phyloP scores from a whole-genome alignment of 2,113 vertebrate genomes.

The Triplophysa tibetana region DNA sequence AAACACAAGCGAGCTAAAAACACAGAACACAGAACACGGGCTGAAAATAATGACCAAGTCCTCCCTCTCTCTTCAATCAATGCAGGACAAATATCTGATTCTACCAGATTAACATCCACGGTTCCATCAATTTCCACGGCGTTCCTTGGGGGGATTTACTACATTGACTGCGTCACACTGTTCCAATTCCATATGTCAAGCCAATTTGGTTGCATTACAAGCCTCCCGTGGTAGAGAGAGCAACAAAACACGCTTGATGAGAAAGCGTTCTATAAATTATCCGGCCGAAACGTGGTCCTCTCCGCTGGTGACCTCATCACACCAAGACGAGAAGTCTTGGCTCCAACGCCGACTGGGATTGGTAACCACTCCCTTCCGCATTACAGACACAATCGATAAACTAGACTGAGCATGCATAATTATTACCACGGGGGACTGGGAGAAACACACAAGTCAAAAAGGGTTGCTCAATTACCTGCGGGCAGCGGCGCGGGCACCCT shows the following conservation, averaged over 20 bases:
- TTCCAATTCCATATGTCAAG: constrained; percentile 33
- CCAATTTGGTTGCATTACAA: constrained; percentile 21
- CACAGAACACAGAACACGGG: background rate
- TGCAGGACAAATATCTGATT: constrained; percentile 41
- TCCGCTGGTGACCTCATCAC: constrained; percentile 41
- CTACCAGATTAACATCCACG: constrained; percentile 44
- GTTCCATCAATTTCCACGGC: constrained; percentile 10
- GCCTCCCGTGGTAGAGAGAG: background rate
- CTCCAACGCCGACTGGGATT: constrained; percentile 33
- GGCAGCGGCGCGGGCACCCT: background rate
- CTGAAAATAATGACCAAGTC: constrained; percentile 25
- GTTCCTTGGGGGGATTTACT: constrained; percentile 29
- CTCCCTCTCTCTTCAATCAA: constrained; percentile 31
- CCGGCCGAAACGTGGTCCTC: constrained; percentile 9
- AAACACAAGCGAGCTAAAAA: too few species aligned
- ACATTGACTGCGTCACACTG: constrained; percentile 11
- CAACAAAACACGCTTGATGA: background rate
- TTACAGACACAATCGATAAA: constrained; percentile 46
- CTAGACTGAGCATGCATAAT: constrained; percentile 42
- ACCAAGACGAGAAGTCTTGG: constrained; percentile 23
- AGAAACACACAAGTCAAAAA: constrained; percentile 20
- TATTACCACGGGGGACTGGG: constrained; percentile 33
- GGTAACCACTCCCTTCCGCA: constrained; percentile 10
- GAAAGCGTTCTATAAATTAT: background rate
- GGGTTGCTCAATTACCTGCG: constrained; percentile 26